A percentile compares a stretch with the other conserved stretches of the same genome.
These are phyloP conservation scores for Sylvilagus bachmani DNA, from an alignment of 2,113 vertebrate genomes.

Conservation along the genomic window DNA sequence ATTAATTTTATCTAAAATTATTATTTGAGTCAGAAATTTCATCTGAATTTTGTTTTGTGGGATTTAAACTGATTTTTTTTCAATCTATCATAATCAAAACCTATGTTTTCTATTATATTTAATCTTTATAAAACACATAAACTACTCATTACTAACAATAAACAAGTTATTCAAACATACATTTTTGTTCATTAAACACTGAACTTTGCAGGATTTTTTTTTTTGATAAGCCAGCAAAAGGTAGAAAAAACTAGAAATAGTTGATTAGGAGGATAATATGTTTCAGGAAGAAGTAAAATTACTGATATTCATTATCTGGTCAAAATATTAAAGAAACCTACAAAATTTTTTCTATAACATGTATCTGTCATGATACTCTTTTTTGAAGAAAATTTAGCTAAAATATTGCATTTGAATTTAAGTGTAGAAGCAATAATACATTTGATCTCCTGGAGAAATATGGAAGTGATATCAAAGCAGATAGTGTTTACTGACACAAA, in stretches of 20 bases:
- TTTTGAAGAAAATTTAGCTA: neutral
- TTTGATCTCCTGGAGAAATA: neutral
- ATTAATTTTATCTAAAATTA: neutral
- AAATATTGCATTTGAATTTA: neutral
- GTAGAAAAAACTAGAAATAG: neutral
- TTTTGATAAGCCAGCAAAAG: neutral
- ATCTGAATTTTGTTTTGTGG: neutral
- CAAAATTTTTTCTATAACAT: neutral
- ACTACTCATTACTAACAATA: neutral
- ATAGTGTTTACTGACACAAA: neutral
- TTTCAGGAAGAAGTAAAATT: neutral
- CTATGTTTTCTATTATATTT: neutral
- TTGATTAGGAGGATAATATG: neutral
- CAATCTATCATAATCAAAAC: neutral
- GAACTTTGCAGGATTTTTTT: neutral
- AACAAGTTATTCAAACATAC: neutral
- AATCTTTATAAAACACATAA: neutral
- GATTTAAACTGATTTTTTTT: neutral
- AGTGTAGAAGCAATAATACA: neutral
- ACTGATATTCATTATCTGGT: neutral
- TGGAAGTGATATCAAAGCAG: neutral
- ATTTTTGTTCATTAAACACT: neutral
- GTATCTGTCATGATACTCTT: neutral
- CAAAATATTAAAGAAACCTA: neutral
- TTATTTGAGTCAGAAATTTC: neutral